Base-by-base conservation (phyloP, 2,113 vertebrate genomes). In the Falcunculus frontatus region DNA sequence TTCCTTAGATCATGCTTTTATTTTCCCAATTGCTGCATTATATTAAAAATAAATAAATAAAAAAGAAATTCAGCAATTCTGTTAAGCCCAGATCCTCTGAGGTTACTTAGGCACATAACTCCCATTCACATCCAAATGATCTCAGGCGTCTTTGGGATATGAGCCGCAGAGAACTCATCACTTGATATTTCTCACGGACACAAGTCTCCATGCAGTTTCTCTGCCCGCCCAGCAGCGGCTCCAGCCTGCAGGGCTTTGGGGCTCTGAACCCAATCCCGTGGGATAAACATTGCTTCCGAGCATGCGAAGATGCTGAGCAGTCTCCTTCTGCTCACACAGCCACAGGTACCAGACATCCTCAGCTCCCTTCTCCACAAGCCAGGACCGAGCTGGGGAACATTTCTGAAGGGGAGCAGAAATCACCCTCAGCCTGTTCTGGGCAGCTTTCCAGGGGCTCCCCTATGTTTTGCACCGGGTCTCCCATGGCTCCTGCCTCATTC, bases 401-500 rank as follows among this genome's bases (percentile, higher is more conserved):
- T 22, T 83, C n/a, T 41, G 67, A 72, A 68, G 15, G 12, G 62
- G 27, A 88, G 21, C 25, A 83, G 33, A 4, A 82, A 29, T 6
- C 27, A 8, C 22, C 5, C 53, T 76, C 53, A 74, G n/a, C 14
- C 37, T 70, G 19, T 4, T 64, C 50, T 50, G 39, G 16, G n/a
- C 8, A 53, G 44, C 26, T 37, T 65, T 76, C 19, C 59, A 62
- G 32, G 42, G 37, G 20, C 37, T 49, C 16, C 55, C 11, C 25
- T 10, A 0, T 9, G 41, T n/a, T 95, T 60, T 85, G 35, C 25
- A 60, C 10, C 33, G n/a, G 16, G 44, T 74, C 17, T 74, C 17
- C 6, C 13, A 14, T 1, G 4, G 35, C 26, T 85, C 23, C 39
- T 18, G 27, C 33, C 7, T 2, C 0, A 0, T 10, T 85, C 13